Conservation (phyloP, 2,113 vertebrate species). For the Origma solitaria region DNA sequence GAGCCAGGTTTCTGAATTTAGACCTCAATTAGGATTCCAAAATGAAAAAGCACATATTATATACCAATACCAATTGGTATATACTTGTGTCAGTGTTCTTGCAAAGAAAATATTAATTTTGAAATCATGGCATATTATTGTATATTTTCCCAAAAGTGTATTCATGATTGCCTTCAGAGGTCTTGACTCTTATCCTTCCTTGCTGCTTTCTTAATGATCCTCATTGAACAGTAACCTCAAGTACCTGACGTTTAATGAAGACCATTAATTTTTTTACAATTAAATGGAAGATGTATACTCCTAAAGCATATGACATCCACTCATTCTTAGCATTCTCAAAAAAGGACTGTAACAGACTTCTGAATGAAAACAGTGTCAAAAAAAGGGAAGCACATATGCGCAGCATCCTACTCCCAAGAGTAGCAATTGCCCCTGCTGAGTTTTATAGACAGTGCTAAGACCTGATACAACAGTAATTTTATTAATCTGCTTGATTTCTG, state of each 20-base stretch:
- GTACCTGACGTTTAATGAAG: not conserved
- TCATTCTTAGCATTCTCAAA: conserved; percentile 31
- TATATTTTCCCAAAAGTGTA: conserved; percentile 4
- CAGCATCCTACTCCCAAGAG: not conserved
- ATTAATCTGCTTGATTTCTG: not conserved
- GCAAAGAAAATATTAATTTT: conserved; percentile 31
- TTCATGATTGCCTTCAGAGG: not conserved
- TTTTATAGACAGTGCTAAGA: not conserved
- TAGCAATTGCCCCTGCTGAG: not conserved
- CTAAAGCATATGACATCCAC: not conserved
- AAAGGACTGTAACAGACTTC: not conserved
- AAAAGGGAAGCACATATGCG: not conserved
- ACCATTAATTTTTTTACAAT: conserved; percentile 8
- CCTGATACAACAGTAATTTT: not conserved
- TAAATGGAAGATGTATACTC: conserved; percentile 51
- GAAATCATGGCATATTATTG: not conserved
- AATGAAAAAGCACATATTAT: conserved; percentile 37
- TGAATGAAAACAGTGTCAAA: not conserved
- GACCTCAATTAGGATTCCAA: conserved; percentile 64
- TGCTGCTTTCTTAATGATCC: not conserved
- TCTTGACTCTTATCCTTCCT: conserved; percentile 25
- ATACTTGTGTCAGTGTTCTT: not conserved
- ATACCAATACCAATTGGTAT: not conserved
- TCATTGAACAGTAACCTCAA: not conserved
- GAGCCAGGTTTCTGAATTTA: conserved; percentile 58